A percentile compares a stretch with the other conserved stretches of the same genome.
phyloP scores from a whole-genome alignment of 64 coral and sea anemone species.

The Stichodactyla helianthus region DNA sequence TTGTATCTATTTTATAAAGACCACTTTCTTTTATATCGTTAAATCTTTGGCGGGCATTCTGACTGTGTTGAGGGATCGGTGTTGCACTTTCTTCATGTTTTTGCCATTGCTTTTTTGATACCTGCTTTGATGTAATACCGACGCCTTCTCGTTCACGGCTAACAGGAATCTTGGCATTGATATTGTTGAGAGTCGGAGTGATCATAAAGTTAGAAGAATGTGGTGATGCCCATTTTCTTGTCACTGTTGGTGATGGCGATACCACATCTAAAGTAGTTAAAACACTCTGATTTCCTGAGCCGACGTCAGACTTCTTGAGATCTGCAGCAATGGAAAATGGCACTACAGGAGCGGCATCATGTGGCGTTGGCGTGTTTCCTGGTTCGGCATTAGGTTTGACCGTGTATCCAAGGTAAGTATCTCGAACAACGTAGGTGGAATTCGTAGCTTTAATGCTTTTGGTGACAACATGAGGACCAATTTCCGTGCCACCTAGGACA shows the following conservation, averaged over 20 bases:
- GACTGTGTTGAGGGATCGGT: not conserved
- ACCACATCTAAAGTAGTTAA: not conserved
- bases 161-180: not conserved
- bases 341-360: not conserved
- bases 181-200: not conserved
- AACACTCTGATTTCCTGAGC: not conserved
- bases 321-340: not conserved
- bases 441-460: no score
- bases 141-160: not conserved
- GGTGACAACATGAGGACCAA: no score
- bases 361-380: not conserved
- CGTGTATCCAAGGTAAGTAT: no score
- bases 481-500: no score
- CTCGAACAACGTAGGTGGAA: no score
- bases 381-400: no score
- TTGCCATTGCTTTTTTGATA: not conserved
- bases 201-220: not conserved
- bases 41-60: not conserved
- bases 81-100: not conserved
- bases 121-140: not conserved
- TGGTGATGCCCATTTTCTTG: not conserved
- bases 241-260: slow-evolving; percentile 2
- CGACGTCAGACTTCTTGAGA: not conserved
- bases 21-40: not conserved
- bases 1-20: not conserved